Conservation (phyloP, 2,113 vertebrate species). For the rat (Rattus norvegicus) region DNA sequence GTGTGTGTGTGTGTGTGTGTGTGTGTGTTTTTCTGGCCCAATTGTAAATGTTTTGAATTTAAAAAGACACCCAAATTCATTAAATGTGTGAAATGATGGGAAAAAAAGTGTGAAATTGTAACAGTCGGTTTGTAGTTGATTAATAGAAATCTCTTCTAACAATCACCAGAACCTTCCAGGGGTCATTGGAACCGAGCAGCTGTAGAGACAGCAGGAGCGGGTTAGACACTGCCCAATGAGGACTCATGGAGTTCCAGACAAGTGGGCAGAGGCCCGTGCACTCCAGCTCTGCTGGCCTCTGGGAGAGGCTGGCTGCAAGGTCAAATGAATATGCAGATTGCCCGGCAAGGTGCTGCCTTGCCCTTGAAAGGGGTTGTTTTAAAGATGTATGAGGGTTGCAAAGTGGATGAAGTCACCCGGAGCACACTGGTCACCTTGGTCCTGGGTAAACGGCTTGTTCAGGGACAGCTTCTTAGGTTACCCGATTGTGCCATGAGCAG, state of each 20-base stretch:
- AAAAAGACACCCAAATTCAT: constrained; percentile 85
- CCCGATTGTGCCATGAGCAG: constrained; percentile 62
- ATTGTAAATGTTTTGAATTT: constrained; percentile 84
- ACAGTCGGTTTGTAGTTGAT: constrained; percentile 89
- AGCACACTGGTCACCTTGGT: constrained; percentile 5
- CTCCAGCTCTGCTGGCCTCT: constrained; percentile 73
- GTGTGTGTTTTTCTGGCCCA: constrained; percentile 32
- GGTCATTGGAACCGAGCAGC: constrained; percentile 91
- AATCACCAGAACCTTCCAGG: constrained; percentile 86
- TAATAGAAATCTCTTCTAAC: constrained; percentile 90
- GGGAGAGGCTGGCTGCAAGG: constrained; percentile 71
- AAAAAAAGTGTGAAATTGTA: constrained; percentile 92
- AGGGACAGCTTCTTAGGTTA: constrained; percentile 41
- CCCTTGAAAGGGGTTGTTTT: constrained; percentile 57
- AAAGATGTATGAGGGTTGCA: constrained; percentile 24
- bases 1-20: background rate
- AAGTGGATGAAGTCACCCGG: constrained; percentile 19
- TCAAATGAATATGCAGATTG: constrained; percentile 84
- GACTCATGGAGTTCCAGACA: constrained; percentile 79
- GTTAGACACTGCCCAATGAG: constrained; percentile 84
- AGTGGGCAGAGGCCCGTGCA: constrained; percentile 85
- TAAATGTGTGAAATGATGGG: constrained; percentile 89
- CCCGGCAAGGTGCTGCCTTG: constrained; percentile 66
- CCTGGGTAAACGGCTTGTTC: background rate
- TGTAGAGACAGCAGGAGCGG: constrained; percentile 90